Conservation (phyloP, 1,140 invertebrate genomes). For the Hyphantria cunea region DNA sequence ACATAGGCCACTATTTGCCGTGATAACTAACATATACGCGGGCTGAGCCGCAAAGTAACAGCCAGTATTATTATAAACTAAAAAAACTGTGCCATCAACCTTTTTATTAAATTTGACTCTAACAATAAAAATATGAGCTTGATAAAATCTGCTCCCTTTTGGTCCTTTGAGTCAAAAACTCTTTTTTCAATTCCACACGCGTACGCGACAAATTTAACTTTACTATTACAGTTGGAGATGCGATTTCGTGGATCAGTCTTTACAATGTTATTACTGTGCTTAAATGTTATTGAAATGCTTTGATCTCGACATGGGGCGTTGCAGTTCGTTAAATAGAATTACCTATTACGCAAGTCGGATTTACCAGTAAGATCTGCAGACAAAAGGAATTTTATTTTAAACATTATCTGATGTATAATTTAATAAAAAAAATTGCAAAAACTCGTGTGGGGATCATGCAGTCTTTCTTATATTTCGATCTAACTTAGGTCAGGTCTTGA, state of each 20-base stretch:
- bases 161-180: conserved; percentile 30
- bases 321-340: conserved; percentile 28
- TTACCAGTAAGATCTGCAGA: conserved; percentile 7
- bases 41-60: too few species aligned
- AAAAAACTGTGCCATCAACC: too few species aligned
- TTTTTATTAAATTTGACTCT: too few species aligned
- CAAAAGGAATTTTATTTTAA: neutral
- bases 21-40: too few species aligned
- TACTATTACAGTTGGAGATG: conserved; percentile 61
- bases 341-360: conserved; percentile 15
- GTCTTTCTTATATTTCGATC: too few species aligned
- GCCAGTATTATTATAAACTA: too few species aligned
- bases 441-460: too few species aligned
- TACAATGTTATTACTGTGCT: conserved; percentile 39
- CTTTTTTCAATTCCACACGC: conserved; percentile 59
- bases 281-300: conserved; percentile 65
- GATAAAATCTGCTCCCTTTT: conserved; percentile 36
- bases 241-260: conserved; percentile 45
- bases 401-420: too few species aligned
- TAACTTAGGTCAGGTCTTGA: too few species aligned
- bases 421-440: too few species aligned
- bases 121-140: conserved; percentile 13
- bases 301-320: conserved; percentile 42
- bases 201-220: conserved; percentile 62
- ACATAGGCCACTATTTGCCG: too few species aligned